phyloP scores from a whole-genome alignment of 1,140 invertebrate genomes.

The Leguminivora glycinivorella region DNA sequence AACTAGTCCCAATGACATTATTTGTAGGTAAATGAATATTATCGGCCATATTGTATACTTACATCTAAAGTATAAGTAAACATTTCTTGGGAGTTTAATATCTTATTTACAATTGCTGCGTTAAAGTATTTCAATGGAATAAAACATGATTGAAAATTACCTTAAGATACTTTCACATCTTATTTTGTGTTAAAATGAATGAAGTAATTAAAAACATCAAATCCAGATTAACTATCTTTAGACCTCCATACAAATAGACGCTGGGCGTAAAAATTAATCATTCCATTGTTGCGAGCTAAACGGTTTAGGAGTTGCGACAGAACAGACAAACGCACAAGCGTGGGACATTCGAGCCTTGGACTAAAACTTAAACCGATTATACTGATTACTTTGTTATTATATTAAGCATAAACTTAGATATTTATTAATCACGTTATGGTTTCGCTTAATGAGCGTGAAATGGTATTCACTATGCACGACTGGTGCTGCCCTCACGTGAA shows the following conservation, averaged over 20 bases:
- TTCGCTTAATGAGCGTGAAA: too few species aligned
- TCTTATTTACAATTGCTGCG: too few species aligned
- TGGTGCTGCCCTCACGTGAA: not conserved
- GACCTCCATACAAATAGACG: not conserved
- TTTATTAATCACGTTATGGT: not conserved
- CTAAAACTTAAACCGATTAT: constrained; percentile 24
- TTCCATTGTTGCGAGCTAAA: constrained; percentile 12
- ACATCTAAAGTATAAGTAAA: too few species aligned
- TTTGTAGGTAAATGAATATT: too few species aligned
- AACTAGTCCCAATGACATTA: too few species aligned
- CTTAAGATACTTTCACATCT: too few species aligned
- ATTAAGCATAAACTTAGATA: not conserved
- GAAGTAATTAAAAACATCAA: not conserved
- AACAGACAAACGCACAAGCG: constrained; percentile 6
- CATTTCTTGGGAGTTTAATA: too few species aligned
- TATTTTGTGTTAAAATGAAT: not conserved
- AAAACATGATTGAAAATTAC: too few species aligned
- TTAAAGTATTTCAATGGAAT: too few species aligned
- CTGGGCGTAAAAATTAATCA: constrained; percentile 27
- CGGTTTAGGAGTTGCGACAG: constrained; percentile 11
- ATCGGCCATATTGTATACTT: too few species aligned
- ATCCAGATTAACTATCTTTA: constrained; percentile 13
- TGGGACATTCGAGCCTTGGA: constrained; percentile 25
- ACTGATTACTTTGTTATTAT: constrained; percentile 3
- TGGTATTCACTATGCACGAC: too few species aligned